These are phyloP conservation scores for Trachurus trachurus DNA, from an alignment of 2,797 vertebrate species.

Conservation along the genomic window DNA sequence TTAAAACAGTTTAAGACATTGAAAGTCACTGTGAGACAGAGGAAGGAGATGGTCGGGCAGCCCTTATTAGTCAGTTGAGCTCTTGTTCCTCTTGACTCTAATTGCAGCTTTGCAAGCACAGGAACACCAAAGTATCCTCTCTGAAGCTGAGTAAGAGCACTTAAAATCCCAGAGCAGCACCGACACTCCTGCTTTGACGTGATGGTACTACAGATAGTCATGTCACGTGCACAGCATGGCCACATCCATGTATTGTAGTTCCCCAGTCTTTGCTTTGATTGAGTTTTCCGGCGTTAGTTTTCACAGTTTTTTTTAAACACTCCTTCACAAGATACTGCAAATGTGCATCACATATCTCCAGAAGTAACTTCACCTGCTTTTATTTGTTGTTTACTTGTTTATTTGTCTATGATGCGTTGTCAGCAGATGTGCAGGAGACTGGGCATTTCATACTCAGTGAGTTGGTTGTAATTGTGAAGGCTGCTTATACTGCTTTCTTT, in stretches of 20 bases:
- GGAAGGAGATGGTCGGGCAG: neutral
- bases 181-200: constrained; percentile 1
- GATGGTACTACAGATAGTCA: neutral
- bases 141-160: constrained; percentile 30
- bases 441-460: neutral
- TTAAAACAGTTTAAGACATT: neutral
- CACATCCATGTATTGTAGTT: neutral
- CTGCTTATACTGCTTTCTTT: neutral
- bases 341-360: neutral
- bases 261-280: too few species aligned
- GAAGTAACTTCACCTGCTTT: neutral
- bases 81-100: constrained; percentile 42
- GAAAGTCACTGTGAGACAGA: constrained; percentile 15
- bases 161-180: constrained; percentile 8
- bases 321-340: neutral
- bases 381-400: neutral
- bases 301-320: neutral
- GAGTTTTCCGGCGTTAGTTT: neutral
- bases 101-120: constrained; percentile 30
- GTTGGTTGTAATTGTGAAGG: neutral
- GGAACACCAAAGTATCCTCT: constrained; percentile 31
- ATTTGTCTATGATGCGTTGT: neutral
- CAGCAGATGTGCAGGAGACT: neutral
- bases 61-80: constrained; percentile 22
- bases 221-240: neutral